Evolutionary conservation across 2,888 invertebrate genomes (phyloP), one percentile per base, ranked within the genome.

Genomic region (Drosophila multiciliata): DNA sequence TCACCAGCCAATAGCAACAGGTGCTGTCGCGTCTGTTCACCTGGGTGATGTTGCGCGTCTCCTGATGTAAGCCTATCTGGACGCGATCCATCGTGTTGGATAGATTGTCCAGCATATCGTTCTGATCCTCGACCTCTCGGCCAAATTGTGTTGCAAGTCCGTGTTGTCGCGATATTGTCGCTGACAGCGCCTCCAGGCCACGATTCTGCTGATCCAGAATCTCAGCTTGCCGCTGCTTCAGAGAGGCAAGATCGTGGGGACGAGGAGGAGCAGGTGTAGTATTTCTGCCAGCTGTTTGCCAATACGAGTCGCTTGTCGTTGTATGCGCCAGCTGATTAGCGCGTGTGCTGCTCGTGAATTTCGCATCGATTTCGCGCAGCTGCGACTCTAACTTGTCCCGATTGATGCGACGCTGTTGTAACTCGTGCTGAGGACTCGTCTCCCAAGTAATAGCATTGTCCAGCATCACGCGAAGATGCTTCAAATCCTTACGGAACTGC

Each of bases 41-140:
- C n/a, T 94, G 93, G 62, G 94, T 93, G 38, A 97, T 95, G 81
- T 95, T 94, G 29, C 94, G 93, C 0, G 97, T 97, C 91, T 96
- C 96, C 35, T 93, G 94, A 59, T 94, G 93, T 26, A 97, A 93
- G 57, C 96, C 94, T n/a, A 94, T 94, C 83, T 96, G 95, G 1
- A 96, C 96, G 68, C 94, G 93, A 72, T 96, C 96, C 91, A 96
- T 95, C 70, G 95, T 95, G 71, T 95, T 95, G 1, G 95, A 95
- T 74, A 97, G 94, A 91, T 96, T 96, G 87, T 97, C 97, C 75
- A 97, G 94, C 66, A 97, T 95, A 89, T 96, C 96, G 94, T 97
- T 96, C 87, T 97, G 97, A 77, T 95, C 93, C 85, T 96, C 96
- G 0, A 97, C 96, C 93, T 97, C 97, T 85, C 94, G 94, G 15